Conservation (phyloP, 2,797 vertebrate species). For the Myripristis jacobus region DNA sequence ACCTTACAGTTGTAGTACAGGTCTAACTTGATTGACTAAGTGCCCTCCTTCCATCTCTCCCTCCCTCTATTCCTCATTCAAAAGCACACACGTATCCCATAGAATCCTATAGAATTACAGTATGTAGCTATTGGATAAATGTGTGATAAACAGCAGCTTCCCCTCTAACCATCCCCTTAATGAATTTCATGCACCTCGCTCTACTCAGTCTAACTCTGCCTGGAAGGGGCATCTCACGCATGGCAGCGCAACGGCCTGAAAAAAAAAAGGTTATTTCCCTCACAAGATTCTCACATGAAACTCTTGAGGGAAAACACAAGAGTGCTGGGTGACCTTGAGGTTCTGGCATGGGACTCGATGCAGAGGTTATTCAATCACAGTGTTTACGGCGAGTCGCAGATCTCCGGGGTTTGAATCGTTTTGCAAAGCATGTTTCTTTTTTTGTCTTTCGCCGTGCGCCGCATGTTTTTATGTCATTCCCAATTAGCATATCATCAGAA, state of each 20-base stretch:
- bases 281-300: not conserved
- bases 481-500: constrained; percentile 4
- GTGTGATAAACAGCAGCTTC: not conserved
- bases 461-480: not conserved
- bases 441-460: not conserved
- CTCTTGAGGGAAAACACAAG: constrained; percentile 6
- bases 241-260: not conserved
- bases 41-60: not conserved
- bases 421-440: constrained; percentile 12
- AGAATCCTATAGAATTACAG: not conserved
- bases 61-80: not conserved
- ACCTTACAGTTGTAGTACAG: too few species aligned
- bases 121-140: not conserved
- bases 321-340: constrained; percentile 60
- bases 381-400: constrained; percentile 20
- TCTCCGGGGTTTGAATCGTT: constrained; percentile 21
- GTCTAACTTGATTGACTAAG: not conserved
- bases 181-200: not conserved
- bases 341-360: constrained; percentile 18
- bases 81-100: not conserved
- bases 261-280: not conserved
- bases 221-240: not conserved
- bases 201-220: not conserved
- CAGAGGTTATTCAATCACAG: constrained; percentile 39
- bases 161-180: not conserved